Base-by-base conservation (phyloP, 2,797 vertebrate genomes). In the Scolopax rusticola region DNA sequence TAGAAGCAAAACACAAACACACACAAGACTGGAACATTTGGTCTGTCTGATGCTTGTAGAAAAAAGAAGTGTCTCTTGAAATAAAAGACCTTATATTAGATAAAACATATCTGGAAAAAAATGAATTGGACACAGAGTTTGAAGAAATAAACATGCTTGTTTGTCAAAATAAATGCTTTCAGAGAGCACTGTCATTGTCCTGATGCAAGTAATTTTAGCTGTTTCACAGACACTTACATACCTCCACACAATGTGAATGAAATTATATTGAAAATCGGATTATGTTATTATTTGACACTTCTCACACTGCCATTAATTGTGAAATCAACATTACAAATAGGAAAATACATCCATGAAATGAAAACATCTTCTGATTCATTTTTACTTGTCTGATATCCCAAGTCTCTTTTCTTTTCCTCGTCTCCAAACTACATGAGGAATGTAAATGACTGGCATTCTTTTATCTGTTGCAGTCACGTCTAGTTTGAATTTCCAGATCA, bases 291-390 rank as follows among this genome's bases (percentile, higher is more conserved):
- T 87, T 85, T 84, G 50, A 94, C 38, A 45, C 17, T 65, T 63
- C 17, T 91, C 9, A 89, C 5, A 25, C 19, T 27, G 15, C 25
- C 63, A 41, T 63, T 74, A 88, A 90, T 93, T 78, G 40, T 79
- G 75, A 95, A 97, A 84, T 92, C 64, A 73, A 78, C 15, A 51
- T 45, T 90, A 75, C 40, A 92, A 94, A 80, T 53, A 92, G 27
- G 28, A 36, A 75, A 92, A 61, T 50, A 45, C 4, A 69, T 16
- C 18, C 57, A 71, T 89, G 32, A 97, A 85, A 81, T 95, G 48
- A 94, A 92, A 96, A 79, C 36, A 28, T 54, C 48, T 96, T 79
- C 79, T 84, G 65, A 89, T 82, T 48, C 2, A 65, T 80, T 95
- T 93, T 96, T 51, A 67, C 13, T 89, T 19, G 2, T 64, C 54